Evolutionary conservation across 2,888 invertebrate species (phyloP).

Genomic region (Sinelater perroti): DNA sequence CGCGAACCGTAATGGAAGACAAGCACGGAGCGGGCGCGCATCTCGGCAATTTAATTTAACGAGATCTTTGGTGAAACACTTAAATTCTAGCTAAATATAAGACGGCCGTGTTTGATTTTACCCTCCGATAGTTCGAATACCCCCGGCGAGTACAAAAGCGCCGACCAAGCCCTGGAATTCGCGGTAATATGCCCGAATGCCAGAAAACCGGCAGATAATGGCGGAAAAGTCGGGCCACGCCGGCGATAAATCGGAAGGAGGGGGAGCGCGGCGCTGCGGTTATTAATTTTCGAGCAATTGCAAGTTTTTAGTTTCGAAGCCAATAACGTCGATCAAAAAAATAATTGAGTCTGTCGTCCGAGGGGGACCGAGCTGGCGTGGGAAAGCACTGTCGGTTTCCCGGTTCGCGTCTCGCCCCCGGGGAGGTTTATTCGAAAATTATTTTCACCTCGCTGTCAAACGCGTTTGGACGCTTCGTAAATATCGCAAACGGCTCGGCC

Average conservation of each 20-base stretch:
- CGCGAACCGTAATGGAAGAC: slow-evolving; percentile 2
- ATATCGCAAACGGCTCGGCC: slow-evolving; percentile 9
- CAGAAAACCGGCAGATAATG: no score
- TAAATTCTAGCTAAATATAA: slow-evolving; percentile 20
- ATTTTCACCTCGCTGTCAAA: slow-evolving; percentile 14
- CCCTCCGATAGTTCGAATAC: slow-evolving; percentile 16
- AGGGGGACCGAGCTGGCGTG: neutral
- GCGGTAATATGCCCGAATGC: no score
- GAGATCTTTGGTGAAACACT: slow-evolving; percentile 18
- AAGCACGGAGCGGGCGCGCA: slow-evolving; percentile 3
- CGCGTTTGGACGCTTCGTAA: slow-evolving; percentile 13
- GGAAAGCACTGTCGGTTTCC: slow-evolving; percentile 1
- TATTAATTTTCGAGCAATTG: no score
- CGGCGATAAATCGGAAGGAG: no score
- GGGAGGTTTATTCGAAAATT: slow-evolving; percentile 14
- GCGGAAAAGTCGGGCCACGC: no score
- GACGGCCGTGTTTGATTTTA: slow-evolving; percentile 14
- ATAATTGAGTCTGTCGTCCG: no score
- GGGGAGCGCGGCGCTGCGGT: no score
- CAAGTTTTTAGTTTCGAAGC: no score
- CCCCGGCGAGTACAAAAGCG: neutral
- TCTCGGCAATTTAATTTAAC: slow-evolving; percentile 19
- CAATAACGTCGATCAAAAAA: no score
- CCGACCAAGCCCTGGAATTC: no score
- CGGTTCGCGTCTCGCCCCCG: slow-evolving; percentile 4